Percentiles rank a stretch among this genome's conserved stretches.
Evolutionary conservation across 2,797 vertebrate species (phyloP).

Genomic region (Microctenopoma stevenorrisi): DNA sequence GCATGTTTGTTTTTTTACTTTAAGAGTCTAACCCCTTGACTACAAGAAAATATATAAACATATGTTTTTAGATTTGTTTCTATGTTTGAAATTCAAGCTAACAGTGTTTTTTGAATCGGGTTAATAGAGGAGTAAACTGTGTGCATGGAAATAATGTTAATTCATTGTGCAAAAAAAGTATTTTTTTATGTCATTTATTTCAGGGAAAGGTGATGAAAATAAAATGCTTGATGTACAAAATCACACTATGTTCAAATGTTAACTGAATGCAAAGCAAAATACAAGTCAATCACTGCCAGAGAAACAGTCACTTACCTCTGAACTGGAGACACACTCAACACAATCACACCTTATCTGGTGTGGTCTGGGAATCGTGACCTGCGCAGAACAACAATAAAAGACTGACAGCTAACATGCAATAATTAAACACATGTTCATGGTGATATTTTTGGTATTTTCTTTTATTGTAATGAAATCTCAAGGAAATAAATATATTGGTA

Average conservation of each 20-base stretch:
- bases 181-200: not conserved
- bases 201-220: not conserved
- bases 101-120: no score
- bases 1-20: no score
- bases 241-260: not conserved
- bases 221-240: not conserved
- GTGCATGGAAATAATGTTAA: no score
- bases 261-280: not conserved
- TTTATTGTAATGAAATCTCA: not conserved
- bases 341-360: conserved; percentile 97
- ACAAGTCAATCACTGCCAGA: not conserved
- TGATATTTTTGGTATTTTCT: not conserved
- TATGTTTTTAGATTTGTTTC: no score
- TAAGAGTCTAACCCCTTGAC: no score
- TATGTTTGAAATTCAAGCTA: no score
- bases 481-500: not conserved
- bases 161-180: no score
- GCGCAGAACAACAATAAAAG: not conserved
- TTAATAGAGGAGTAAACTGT: no score
- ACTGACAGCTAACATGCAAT: not conserved
- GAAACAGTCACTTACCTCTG: conserved; percentile 76
- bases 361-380: conserved; percentile 94
- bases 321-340: conserved; percentile 95
- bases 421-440: no score
- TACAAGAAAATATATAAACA: no score